Percentiles rank a stretch among this genome's conserved stretches.
phyloP scores from a whole-genome alignment of 2,113 vertebrate species.

The Planiliza haematocheilus region DNA sequence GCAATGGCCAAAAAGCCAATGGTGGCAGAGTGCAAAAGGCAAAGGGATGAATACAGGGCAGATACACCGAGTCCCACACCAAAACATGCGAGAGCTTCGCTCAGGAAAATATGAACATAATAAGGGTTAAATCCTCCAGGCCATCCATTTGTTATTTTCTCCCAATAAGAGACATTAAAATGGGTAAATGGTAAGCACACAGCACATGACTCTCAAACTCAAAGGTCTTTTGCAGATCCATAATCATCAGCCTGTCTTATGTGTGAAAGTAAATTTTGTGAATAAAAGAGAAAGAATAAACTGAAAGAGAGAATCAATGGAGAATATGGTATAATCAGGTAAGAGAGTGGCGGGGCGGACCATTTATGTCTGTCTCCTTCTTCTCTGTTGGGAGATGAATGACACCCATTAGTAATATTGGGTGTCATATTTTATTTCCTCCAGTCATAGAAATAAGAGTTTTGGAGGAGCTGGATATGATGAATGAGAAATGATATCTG shows the following conservation, averaged over 20 bases:
- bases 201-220: neutral
- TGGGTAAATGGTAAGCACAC: neutral
- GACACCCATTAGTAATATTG: constrained; percentile 61
- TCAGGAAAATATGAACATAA: neutral
- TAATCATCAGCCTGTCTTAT: too few relatives aligned
- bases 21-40: neutral
- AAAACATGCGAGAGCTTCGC: neutral
- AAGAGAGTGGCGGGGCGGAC: constrained; percentile 19
- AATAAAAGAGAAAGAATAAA: constrained; percentile 13
- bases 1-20: neutral
- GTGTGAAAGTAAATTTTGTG: constrained; percentile 2
- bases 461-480: constrained; percentile 44
- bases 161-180: neutral
- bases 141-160: neutral
- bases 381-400: constrained; percentile 62
- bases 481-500: constrained; percentile 40
- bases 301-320: constrained; percentile 10
- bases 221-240: neutral
- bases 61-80: neutral
- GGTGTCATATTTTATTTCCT: constrained; percentile 40
- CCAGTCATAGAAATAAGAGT: constrained; percentile 45
- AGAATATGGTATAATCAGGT: constrained; percentile 32
- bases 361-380: constrained; percentile 30
- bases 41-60: neutral
- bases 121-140: neutral